Conservation (phyloP, 2,113 vertebrate species). For the Junco hyemalis region DNA sequence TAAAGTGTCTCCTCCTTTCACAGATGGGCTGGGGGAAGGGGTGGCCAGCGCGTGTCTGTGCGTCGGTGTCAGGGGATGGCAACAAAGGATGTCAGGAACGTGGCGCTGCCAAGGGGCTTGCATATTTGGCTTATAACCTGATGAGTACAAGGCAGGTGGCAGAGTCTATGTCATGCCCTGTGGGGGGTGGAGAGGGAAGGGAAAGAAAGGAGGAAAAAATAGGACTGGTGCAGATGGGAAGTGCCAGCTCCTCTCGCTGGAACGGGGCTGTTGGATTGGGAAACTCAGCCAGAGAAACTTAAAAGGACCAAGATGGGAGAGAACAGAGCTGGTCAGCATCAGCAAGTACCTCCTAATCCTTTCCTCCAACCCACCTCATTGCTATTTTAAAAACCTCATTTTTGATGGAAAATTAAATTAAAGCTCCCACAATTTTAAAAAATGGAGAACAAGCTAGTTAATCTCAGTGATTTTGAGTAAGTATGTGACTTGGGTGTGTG, state of each 20-base stretch:
- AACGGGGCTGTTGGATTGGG: background rate
- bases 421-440: accelerated
- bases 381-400: background rate
- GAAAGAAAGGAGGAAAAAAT: conserved; percentile 44
- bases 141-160: conserved; percentile 54
- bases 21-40: conserved; percentile 60
- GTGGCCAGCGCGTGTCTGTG: conserved; percentile 3
- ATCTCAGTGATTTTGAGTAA: background rate
- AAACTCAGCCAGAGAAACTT: conserved; percentile 8
- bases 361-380: background rate
- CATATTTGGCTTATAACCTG: conserved; percentile 61
- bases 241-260: conserved; percentile 31
- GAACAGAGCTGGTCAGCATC: background rate
- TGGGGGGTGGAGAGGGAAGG: conserved; percentile 9
- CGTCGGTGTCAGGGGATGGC: conserved; percentile 38
- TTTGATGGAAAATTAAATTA: background rate
- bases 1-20: conserved; percentile 31
- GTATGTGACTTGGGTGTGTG: background rate
- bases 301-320: background rate
- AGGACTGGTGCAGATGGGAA: conserved; percentile 47
- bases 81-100: conserved; percentile 57
- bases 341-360: background rate
- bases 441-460: background rate
- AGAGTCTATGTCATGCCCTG: conserved; percentile 55
- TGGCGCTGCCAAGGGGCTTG: background rate